Evolutionary conservation across 2,888 invertebrate species (phyloP).

Genomic region (Pristionchus entomophagus): DNA sequence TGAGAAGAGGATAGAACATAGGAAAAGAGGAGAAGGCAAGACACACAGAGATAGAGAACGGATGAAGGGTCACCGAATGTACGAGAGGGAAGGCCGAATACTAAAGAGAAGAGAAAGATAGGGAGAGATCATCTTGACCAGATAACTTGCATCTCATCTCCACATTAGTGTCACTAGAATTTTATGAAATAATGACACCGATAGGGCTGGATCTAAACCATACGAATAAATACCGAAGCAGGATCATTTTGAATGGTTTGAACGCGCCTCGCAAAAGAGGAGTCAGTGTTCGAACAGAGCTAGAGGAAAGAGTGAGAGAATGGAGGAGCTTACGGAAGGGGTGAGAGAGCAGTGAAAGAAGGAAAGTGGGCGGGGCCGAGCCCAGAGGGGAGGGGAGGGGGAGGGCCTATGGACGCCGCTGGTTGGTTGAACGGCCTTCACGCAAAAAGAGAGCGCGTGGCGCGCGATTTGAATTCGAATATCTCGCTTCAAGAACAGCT

Average conservation of each 20-base stretch:
- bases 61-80: not conserved
- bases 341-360: conserved; percentile 11
- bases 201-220: not conserved
- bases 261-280: no score
- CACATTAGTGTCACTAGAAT: not conserved
- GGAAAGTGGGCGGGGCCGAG: not conserved
- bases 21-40: not conserved
- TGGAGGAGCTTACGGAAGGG: not conserved
- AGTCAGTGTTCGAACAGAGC: not conserved
- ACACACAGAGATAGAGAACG: conserved; percentile 44
- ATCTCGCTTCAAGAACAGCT: not conserved
- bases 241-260: not conserved
- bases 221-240: not conserved
- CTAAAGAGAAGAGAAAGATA: not conserved
- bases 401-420: conserved; percentile 35
- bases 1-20: not conserved
- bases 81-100: not conserved
- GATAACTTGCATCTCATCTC: not conserved
- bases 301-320: not conserved
- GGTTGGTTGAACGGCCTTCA: conserved; percentile 39
- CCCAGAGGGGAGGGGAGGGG: conserved; percentile 29
- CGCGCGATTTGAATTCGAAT: conserved; percentile 39
- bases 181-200: not conserved
- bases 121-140: not conserved
- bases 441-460: conserved; percentile 17